Evolutionary conservation across 1,140 invertebrate genomes (phyloP), one percentile per base, ranked within the genome.

Genomic region (Cyphomyrmex costatus): DNA sequence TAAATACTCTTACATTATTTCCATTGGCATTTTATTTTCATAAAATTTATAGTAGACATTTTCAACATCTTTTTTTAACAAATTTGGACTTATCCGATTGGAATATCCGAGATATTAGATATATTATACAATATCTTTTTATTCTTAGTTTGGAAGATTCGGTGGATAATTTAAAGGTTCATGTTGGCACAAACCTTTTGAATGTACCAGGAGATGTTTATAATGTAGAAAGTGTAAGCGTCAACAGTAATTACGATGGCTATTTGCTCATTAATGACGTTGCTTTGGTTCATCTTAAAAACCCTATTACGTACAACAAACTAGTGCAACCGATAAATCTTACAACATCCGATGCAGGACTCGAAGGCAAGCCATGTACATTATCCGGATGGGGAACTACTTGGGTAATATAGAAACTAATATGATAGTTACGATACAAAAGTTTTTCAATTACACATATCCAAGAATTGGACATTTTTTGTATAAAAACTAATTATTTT

Each of bases 301-400:
- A 61, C 3, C 0, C 80, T 30, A 86, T 95, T 7, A 27, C 8
- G 33, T 86, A 80, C 19, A 92, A 71, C 66, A 61, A 83, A 6
- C 86, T 63, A 79, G 92, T 95, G 46, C 87, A 92, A 78, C 73
- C 86, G 6, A 71, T 86, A 53, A 46, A 16, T 24, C 65, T 88
- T 42, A 0, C 56, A 1, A 36, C 42, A 30, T n/a, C 1, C 33
- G 36, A 88, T 42, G 16, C 2, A 14, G 21, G 7, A 24, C 27
- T 68, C 24, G 61, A 53, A 6, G 10, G n/a, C 10, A 27, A 8
- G 1, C n/a, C 71, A 2, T 85, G 53, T 10, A 56, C 51, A 7
- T 92, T 95, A 51, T 93, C 92, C 46, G 95, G 95, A 10, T 95
- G 95, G 95, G 95, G 95, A 10, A 90, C 33, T 24, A 90, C 61